Evolutionary conservation across 2,113 vertebrate species (phyloP), one percentile per base, ranked within the genome.

Genomic region (Oryzias woworae): DNA sequence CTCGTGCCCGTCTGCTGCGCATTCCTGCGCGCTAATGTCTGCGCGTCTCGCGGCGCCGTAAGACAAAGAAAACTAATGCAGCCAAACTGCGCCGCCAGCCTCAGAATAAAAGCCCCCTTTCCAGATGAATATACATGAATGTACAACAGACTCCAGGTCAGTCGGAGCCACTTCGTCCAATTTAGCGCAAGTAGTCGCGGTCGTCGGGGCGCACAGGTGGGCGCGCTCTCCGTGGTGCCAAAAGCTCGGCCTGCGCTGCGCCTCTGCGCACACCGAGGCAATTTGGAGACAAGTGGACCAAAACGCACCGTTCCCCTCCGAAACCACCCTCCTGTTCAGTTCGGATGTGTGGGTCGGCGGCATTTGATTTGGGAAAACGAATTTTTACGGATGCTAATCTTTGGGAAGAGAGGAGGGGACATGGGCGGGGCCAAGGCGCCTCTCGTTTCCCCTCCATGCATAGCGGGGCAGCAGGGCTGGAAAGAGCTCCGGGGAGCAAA

Each of bases 381-480:
- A 82, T 89, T 83, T 80, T 74, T 58, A 87, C 87, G 83, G 87
- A 65, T 82, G 77, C 69, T 88, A 90, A 91, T 90, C 86, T 86
- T 36, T 64, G 73, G 71, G 78, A 86, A 88, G 78, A 87, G 90
- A 91, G 93, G 92, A 90, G 93, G 93, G 88, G 91, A 92, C 91
- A 89, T 92, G 88, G 92, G 92, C 92, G 90, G 92, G 90, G 90
- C 92, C 63, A 86, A 69, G 90, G 88, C 88, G 86, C 90, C 77
- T 86, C 85, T 88, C 84, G 80, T 87, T 88, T 84, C 83, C 78
- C 89, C 75, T 89, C 86, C 87, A 87, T 80, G 85, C 86, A 73
- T 81, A 87, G 85, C 83, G 78, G 87, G 88, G 85, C 90, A 89
- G 85, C 88, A 90, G 88, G 89, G 90, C 91, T 90, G 90, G 90